phyloP scores from a whole-genome alignment of 2,888 invertebrate genomes.

The Leptura quadrifasciata region DNA sequence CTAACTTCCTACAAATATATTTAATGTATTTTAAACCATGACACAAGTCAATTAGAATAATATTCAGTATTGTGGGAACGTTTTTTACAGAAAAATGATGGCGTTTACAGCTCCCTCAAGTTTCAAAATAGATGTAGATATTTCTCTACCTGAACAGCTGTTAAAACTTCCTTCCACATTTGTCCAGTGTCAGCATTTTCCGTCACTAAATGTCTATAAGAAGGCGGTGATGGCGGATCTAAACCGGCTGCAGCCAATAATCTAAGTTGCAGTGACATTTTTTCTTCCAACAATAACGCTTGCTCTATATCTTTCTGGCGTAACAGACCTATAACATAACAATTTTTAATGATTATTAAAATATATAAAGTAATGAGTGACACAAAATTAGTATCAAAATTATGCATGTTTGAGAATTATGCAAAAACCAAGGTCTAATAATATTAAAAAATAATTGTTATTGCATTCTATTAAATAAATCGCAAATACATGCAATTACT shows the following conservation, averaged over 20 bases:
- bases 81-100: too few species aligned
- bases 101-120: too few species aligned
- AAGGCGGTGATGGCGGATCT: conserved; percentile 79
- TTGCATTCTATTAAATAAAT: not conserved
- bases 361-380: not conserved
- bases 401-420: conserved; percentile 1
- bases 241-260: conserved; percentile 83
- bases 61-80: too few species aligned
- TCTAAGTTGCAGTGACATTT: conserved; percentile 88
- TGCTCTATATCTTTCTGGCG: conserved; percentile 92
- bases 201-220: conserved; percentile 85
- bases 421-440: not conserved
- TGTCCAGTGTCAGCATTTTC: conserved; percentile 86
- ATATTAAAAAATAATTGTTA: conserved; percentile 2
- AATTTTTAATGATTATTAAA: not conserved
- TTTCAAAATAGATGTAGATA: too few species aligned
- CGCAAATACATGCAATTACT: not conserved
- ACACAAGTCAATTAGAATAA: too few species aligned
- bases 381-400: not conserved
- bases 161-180: conserved; percentile 89
- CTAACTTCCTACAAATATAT: conserved; percentile 79
- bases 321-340: conserved; percentile 81
- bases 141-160: conserved; percentile 80
- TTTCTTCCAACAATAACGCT: conserved; percentile 90
- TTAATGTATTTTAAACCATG: not conserved